phyloP scores from a whole-genome alignment of 2,888 invertebrate genomes.

The Loripinus fragilis region DNA sequence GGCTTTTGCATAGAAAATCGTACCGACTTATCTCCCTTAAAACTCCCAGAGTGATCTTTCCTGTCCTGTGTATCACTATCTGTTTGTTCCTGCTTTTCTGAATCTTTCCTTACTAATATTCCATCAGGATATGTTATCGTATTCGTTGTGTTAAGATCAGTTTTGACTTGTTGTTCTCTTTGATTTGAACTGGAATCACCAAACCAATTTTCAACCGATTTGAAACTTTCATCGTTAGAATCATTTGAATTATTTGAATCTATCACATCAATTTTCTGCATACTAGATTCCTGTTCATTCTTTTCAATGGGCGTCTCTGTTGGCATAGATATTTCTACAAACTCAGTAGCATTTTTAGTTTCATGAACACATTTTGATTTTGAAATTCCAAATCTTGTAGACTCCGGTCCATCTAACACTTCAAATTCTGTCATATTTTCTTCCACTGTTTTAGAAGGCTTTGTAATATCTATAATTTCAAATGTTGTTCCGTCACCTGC shows the following conservation, averaged over 20 bases:
- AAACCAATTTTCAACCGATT: conserved; percentile 18
- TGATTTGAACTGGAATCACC: background rate
- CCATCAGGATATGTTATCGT: conserved; percentile 13
- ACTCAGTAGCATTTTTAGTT: conserved; percentile 55
- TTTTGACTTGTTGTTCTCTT: background rate
- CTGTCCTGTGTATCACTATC: background rate
- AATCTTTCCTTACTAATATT: conserved; percentile 4
- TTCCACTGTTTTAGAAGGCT: background rate
- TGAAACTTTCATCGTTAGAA: conserved; percentile 7
- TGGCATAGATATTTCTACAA: conserved; percentile 59
- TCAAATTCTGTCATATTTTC: conserved; percentile 56
- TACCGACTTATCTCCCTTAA: conserved; percentile 55
- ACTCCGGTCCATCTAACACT: conserved; percentile 34
- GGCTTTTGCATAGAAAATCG: conserved; percentile 37
- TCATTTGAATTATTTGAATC: background rate
- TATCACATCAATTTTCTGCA: conserved; percentile 1
- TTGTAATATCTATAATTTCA: conserved; percentile 57
- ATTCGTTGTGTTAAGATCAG: conserved; percentile 7
- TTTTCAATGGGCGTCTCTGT: conserved; percentile 4
- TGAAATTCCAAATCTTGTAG: background rate
- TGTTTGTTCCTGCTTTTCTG: conserved; percentile 1
- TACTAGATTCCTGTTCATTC: conserved; percentile 5
- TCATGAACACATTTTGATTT: conserved; percentile 28
- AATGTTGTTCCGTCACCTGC: conserved; percentile 59
- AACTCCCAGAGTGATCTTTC: background rate